Conservation (phyloP, 2,888 invertebrate species). For the Diplazon laetatorius region DNA sequence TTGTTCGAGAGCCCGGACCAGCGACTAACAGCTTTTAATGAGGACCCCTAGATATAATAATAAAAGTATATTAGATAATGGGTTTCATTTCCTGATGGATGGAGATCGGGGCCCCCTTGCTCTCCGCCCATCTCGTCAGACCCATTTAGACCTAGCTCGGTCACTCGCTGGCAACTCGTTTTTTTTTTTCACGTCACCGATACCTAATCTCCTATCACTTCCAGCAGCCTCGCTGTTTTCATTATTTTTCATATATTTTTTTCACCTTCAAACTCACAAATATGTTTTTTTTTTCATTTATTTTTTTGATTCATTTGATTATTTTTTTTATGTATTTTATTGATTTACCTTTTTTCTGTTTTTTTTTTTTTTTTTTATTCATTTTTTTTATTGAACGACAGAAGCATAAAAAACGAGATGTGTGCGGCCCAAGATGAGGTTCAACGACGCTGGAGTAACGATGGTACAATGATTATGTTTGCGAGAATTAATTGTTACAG, state of each 20-base stretch:
- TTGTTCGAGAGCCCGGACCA: constrained; percentile 32
- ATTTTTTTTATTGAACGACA: not conserved
- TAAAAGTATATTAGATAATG: constrained; percentile 79
- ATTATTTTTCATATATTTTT: not conserved
- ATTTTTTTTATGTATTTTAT: too few relatives aligned
- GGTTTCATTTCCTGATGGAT: constrained; percentile 75
- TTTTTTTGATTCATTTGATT: not conserved
- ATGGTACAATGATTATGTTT: constrained; percentile 55
- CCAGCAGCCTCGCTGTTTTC: constrained; percentile 2
- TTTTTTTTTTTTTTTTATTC: constrained; percentile 12
- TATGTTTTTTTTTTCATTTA: constrained; percentile 7
- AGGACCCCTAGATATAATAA: constrained; percentile 73
- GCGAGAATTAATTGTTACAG: constrained; percentile 51
- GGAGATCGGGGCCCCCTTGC: constrained; percentile 52
- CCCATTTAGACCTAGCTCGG: constrained; percentile 64
- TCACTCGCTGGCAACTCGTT: constrained; percentile 14
- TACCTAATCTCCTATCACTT: constrained; percentile 24
- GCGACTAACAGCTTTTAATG: constrained; percentile 72
- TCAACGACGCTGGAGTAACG: constrained; percentile 58
- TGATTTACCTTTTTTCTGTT: constrained; percentile 2
- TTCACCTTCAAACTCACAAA: too few relatives aligned
- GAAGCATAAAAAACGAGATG: constrained; percentile 30
- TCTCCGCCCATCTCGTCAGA: constrained; percentile 66
- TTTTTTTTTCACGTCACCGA: constrained; percentile 31
- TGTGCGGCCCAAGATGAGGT: constrained; percentile 55